These are phyloP conservation scores for Podotricha telesiphe DNA, from an alignment of 2,888 invertebrate genomes.

Conservation along the genomic window DNA sequence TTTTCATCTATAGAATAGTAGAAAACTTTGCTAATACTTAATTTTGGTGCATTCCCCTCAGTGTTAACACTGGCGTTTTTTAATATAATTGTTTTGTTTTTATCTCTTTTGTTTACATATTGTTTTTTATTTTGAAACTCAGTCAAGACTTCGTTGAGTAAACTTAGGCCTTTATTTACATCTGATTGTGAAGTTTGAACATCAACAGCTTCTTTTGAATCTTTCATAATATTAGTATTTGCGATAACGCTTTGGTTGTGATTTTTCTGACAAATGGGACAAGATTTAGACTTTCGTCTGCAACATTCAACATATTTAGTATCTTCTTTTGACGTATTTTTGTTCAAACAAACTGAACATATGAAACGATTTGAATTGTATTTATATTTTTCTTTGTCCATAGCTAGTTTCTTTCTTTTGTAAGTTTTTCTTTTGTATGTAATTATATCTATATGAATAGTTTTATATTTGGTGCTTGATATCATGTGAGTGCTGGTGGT, in stretches of 20 bases:
- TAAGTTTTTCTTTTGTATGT: constrained; percentile 53
- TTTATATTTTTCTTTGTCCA: constrained; percentile 43
- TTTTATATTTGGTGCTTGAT: constrained; percentile 54
- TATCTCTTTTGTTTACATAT: constrained; percentile 43
- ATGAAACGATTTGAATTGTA: constrained; percentile 52
- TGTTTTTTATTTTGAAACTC: constrained; percentile 70
- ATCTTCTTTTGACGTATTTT: constrained; percentile 45
- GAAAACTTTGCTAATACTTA: constrained; percentile 57
- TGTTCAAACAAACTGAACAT: constrained; percentile 66
- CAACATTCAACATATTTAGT: constrained; percentile 40
- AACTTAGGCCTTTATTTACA: constrained; percentile 56
- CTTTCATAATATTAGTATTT: constrained; percentile 18
- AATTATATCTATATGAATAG: constrained; percentile 62
- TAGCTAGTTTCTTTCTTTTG: constrained; percentile 32
- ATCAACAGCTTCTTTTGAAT: constrained; percentile 18
- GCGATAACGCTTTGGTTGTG: constrained; percentile 29
- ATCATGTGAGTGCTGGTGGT: constrained; percentile 53
- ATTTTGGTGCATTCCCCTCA: constrained; percentile 50
- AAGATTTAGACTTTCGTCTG: constrained; percentile 51
- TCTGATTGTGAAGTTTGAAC: constrained; percentile 63
- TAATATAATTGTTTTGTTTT: constrained; percentile 50
- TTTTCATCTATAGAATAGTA: constrained; percentile 59
- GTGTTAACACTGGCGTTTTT: constrained; percentile 66
- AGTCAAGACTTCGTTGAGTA: constrained; percentile 72
- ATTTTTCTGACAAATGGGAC: constrained; percentile 56